Evolutionary conservation across 2,113 vertebrate genomes (phyloP).

Genomic region (Pteropus alecto): DNA sequence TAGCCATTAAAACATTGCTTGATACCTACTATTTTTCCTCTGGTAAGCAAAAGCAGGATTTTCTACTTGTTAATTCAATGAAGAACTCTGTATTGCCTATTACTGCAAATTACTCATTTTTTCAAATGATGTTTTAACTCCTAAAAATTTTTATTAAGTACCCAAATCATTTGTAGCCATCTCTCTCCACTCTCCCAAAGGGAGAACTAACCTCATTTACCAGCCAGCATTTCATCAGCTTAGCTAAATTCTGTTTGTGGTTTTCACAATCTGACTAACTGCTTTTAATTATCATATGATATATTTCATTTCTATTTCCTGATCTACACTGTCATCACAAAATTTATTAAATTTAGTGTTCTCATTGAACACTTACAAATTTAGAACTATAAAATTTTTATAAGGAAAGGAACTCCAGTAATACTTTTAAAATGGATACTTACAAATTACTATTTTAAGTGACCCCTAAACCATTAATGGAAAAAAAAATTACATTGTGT

Average conservation of each 20-base stretch:
- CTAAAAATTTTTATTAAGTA: background rate
- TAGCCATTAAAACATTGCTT: accelerated
- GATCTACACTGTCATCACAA: too few species aligned
- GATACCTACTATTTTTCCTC: background rate
- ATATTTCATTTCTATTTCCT: background rate
- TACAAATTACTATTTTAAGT: background rate
- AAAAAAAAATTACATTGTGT: background rate
- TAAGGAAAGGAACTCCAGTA: background rate
- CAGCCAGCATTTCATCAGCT: background rate
- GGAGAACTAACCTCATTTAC: background rate
- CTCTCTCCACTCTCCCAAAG: background rate
- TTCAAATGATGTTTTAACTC: background rate
- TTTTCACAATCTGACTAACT: background rate
- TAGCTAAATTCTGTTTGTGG: background rate
- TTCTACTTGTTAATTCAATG: background rate
- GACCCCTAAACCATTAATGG: background rate
- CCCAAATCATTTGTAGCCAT: background rate
- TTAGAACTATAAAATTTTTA: background rate
- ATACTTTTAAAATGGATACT: background rate
- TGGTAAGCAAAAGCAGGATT: background rate
- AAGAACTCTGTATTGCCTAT: background rate
- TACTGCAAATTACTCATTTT: background rate
- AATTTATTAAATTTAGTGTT: background rate
- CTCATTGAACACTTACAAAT: background rate
- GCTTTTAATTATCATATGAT: background rate